Conservation (phyloP, 2,888 invertebrate genomes). For the Eilema caniola region DNA sequence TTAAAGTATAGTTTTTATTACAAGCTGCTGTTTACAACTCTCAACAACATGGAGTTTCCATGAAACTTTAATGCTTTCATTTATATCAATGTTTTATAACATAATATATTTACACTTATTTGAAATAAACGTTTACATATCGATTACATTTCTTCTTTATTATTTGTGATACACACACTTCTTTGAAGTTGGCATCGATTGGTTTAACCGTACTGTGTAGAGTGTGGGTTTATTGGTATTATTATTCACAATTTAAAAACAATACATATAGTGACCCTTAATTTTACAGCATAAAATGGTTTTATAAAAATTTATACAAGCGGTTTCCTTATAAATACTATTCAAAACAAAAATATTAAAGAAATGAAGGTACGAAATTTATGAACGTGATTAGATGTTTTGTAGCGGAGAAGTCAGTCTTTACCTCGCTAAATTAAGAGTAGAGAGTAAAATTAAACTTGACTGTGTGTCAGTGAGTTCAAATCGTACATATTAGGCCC, state of each 20-base stretch:
- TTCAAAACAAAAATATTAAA: conserved; percentile 45
- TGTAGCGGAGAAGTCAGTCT: conserved; percentile 81
- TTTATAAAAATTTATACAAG: conserved; percentile 68
- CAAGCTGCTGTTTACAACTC: conserved; percentile 82
- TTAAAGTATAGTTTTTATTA: conserved; percentile 79
- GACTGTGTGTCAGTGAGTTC: conserved; percentile 69
- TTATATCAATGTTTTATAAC: conserved; percentile 62
- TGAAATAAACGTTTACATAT: conserved; percentile 59
- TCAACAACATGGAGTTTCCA: conserved; percentile 82
- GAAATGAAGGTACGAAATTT: conserved; percentile 48
- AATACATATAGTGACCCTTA: conserved; percentile 49
- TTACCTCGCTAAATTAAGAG: conserved; percentile 79
- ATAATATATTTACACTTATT: conserved; percentile 67
- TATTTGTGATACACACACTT: conserved; percentile 63
- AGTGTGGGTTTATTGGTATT: conserved; percentile 34
- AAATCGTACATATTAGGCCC: conserved; percentile 61
- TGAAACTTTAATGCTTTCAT: conserved; percentile 73
- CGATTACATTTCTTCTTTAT: conserved; percentile 48
- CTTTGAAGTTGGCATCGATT: conserved; percentile 71
- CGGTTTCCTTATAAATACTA: conserved; percentile 55
- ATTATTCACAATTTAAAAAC: conserved; percentile 56
- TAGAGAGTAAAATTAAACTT: conserved; percentile 70
- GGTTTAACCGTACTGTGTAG: conserved; percentile 56
- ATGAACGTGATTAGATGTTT: conserved; percentile 58
- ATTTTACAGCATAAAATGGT: conserved; percentile 69